Evolutionary conservation across 2,797 vertebrate genomes (phyloP).

Genomic region (Sebastes glaucus): DNA sequence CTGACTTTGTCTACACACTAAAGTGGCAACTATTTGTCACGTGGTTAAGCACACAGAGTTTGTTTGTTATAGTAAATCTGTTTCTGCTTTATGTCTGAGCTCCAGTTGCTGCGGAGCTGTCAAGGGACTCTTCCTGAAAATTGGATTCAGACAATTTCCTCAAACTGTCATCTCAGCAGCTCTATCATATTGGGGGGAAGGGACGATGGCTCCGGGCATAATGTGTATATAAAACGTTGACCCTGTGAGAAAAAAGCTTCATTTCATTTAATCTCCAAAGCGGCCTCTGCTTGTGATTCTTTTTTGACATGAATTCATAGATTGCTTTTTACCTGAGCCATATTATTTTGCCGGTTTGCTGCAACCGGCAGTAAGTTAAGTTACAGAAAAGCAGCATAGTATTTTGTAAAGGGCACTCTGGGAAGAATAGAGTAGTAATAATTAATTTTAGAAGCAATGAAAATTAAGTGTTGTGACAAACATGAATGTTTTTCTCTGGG

Average conservation of each 20-base stretch:
- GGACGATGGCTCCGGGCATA: conserved; percentile 41
- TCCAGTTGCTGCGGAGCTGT: conserved; percentile 29
- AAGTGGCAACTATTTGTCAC: conserved; percentile 19
- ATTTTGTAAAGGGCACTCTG: neutral
- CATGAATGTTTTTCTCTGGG: neutral
- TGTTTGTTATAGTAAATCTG: conserved; percentile 55
- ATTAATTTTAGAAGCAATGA: neutral
- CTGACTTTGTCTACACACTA: neutral
- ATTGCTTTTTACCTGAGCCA: conserved; percentile 1
- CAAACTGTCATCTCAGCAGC: conserved; percentile 49
- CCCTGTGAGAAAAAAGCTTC: conserved; percentile 34
- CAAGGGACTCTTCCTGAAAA: conserved; percentile 56
- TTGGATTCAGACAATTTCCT: conserved; percentile 66
- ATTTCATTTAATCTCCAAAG: conserved; percentile 50
- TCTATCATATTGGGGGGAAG: conserved; percentile 38
- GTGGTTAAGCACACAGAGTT: neutral
- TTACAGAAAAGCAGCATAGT: neutral
- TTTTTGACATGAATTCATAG: conserved; percentile 14
- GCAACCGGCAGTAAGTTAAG: neutral
- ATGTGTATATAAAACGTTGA: conserved; percentile 46
- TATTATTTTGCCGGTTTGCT: neutral
- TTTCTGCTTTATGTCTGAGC: conserved; percentile 45
- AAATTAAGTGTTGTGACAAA: neutral
- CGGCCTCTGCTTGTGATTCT: conserved; percentile 6
- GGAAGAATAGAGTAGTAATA: neutral